Evolutionary conservation across 1,140 invertebrate species (phyloP).

Genomic region (Drosophila rufa): DNA sequence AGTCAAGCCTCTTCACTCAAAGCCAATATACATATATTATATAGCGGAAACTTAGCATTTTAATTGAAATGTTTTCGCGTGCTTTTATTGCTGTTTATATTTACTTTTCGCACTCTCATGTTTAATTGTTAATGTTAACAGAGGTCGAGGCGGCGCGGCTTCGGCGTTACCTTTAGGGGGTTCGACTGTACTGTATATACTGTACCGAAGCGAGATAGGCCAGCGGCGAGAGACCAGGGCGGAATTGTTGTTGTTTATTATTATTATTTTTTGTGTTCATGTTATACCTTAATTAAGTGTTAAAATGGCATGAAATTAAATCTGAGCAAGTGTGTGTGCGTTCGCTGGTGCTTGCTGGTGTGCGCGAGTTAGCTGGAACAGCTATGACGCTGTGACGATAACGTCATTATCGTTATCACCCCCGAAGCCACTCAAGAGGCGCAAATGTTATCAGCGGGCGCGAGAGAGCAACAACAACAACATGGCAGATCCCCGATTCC

Average conservation of each 20-base stretch:
- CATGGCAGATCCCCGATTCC: constrained; percentile 23
- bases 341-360: background rate
- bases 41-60: constrained; percentile 13
- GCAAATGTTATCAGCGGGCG: constrained; percentile 75
- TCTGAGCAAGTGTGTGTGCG: constrained; percentile 17
- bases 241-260: constrained; percentile 34
- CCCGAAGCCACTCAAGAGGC: constrained; percentile 59
- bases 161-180: constrained; percentile 7
- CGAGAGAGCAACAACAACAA: constrained; percentile 46
- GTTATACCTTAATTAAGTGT: constrained; percentile 75
- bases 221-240: background rate
- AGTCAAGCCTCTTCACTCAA: constrained; percentile 26
- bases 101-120: constrained; percentile 38
- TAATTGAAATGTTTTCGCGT: constrained; percentile 43
- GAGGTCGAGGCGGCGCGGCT: constrained; percentile 5
- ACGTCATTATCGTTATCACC: constrained; percentile 72
- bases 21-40: constrained; percentile 3
- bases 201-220: constrained; percentile 17
- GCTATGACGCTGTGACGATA: constrained; percentile 66
- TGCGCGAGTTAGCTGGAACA: constrained; percentile 25
- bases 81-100: constrained; percentile 35
- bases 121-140: constrained; percentile 48
- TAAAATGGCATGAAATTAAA: constrained; percentile 76
- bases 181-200: constrained; percentile 26
- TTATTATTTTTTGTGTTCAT: constrained; percentile 45